A percentile compares a stretch with the other conserved stretches of the same genome.
phyloP scores from a whole-genome alignment of 2,888 invertebrate genomes.

The Hirtodrosophila cameraria region DNA sequence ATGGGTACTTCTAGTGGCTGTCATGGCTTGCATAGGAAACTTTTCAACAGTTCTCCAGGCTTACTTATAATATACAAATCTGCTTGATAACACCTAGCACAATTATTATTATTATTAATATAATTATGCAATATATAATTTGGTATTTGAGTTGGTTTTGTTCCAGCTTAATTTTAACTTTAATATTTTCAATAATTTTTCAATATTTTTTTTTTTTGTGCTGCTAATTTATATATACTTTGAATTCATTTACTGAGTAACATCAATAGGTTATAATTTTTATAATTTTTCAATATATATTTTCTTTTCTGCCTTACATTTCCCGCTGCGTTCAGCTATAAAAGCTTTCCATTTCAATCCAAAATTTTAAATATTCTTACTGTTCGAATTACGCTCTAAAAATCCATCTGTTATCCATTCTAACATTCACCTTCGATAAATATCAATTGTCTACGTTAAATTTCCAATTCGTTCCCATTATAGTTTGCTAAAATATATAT shows the following conservation, averaged over 20 bases:
- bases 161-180: slow-evolving; percentile 61
- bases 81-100: slow-evolving; percentile 50
- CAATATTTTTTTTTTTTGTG: slow-evolving; percentile 4
- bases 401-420: slow-evolving; percentile 27
- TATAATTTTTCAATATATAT: slow-evolving; percentile 13
- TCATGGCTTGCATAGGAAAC: slow-evolving; percentile 6
- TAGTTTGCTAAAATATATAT: slow-evolving; percentile 21
- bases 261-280: slow-evolving; percentile 30
- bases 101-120: slow-evolving; percentile 27
- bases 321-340: too few species aligned
- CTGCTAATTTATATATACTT: slow-evolving; percentile 24
- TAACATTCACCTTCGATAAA: not conserved
- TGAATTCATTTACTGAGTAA: slow-evolving; percentile 37
- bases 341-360: not conserved
- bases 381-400: slow-evolving; percentile 34
- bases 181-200: slow-evolving; percentile 14
- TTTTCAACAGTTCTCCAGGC: slow-evolving; percentile 40
- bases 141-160: slow-evolving; percentile 37
- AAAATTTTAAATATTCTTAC: slow-evolving; percentile 2
- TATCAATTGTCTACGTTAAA: not conserved
- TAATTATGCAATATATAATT: slow-evolving; percentile 28
- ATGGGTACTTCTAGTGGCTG: not conserved
- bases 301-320: slow-evolving; percentile 32
- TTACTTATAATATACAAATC: slow-evolving; percentile 49
- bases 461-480: not conserved